Evolutionary conservation across 2,888 invertebrate genomes (phyloP).

Genomic region (Incurvaria masculella): DNA sequence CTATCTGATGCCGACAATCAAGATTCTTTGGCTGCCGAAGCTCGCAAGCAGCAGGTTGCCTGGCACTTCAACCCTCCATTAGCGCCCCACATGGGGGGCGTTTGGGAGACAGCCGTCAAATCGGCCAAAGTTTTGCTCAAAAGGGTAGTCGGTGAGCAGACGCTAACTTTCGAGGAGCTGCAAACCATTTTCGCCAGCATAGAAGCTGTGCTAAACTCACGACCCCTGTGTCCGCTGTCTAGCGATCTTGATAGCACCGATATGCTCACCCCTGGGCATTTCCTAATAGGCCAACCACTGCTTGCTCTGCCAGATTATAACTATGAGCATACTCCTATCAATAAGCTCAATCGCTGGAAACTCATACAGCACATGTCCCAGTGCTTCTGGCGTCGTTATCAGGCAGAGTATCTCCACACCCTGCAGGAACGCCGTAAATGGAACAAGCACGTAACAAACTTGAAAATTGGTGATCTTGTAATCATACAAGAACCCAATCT

Average conservation of each 20-base stretch:
- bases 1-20: neutral
- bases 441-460: conserved; percentile 2
- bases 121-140: conserved; percentile 6
- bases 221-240: conserved; percentile 21
- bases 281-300: conserved; percentile 18
- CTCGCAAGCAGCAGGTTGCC: neutral
- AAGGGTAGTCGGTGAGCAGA: conserved; percentile 3
- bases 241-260: conserved; percentile 19
- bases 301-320: conserved; percentile 6
- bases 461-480: conserved; percentile 7
- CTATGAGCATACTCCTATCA: neutral
- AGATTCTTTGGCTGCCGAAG: neutral
- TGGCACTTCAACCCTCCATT: conserved; percentile 10
- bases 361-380: conserved; percentile 12
- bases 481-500: conserved; percentile 5
- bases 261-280: conserved; percentile 21
- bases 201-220: conserved; percentile 23
- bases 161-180: conserved; percentile 6
- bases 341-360: conserved; percentile 9
- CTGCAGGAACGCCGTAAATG: conserved; percentile 15
- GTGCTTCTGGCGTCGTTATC: conserved; percentile 15
- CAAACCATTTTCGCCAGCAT: conserved; percentile 19
- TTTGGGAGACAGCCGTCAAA: conserved; percentile 11
- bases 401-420: conserved; percentile 14
- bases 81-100: conserved; percentile 8